Conservation (phyloP, 1,140 invertebrate species). For the roundworm (Caenorhabditis elegans) region WBcel235 BX284604.4:8831501-8832000, state of each 20-base stretch:
- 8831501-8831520: no score
- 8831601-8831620: no score
- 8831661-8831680: not conserved
- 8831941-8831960: not conserved
- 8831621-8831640: no score
- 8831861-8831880: slow-evolving; percentile 3
- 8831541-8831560: no score
- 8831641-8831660: not conserved
- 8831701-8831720: slow-evolving; percentile 46
- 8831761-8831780: slow-evolving; percentile 40
- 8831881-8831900: not conserved
- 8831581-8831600: not conserved
- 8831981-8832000: not conserved
- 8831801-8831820: not conserved
- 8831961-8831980: not conserved
- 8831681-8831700: slow-evolving; percentile 50
- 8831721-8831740: slow-evolving; percentile 40
- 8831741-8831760: slow-evolving; percentile 45
- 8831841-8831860: not conserved
- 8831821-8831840: not conserved
- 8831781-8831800: not conserved
- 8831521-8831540: no score
- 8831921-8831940: not conserved
- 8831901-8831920: not conserved
- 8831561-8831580: not conserved